Conservation (phyloP, 2,113 vertebrate species). For the Phyllopteryx taeniolatus region DNA sequence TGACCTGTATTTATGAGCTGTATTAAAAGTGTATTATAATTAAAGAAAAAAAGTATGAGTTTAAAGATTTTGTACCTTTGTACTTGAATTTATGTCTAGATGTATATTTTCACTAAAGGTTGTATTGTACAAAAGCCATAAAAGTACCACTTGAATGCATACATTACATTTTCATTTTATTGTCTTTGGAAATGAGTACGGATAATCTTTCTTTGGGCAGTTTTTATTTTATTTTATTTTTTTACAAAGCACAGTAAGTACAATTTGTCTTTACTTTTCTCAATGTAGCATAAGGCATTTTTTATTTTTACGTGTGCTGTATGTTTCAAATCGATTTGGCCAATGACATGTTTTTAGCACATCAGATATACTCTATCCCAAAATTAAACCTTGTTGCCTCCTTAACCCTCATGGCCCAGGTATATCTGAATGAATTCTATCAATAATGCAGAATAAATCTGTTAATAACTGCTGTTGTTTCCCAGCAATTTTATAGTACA, state of each 20-base stretch:
- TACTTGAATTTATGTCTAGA: constrained; percentile 89
- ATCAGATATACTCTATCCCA: constrained; percentile 31
- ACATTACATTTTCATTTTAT: constrained; percentile 72
- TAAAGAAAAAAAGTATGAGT: constrained; percentile 80
- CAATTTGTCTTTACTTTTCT: constrained; percentile 54
- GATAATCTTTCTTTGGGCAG: constrained; percentile 60
- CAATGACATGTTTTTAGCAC: constrained; percentile 41
- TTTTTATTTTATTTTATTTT: constrained; percentile 30
- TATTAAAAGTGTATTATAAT: constrained; percentile 87
- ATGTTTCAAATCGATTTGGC: constrained; percentile 55
- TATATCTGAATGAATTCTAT: constrained; percentile 34
- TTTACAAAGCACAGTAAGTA: constrained; percentile 74
- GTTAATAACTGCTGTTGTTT: constrained; percentile 29
- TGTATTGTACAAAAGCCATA: constrained; percentile 85
- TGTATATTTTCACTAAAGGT: constrained; percentile 91
- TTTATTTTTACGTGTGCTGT: constrained; percentile 49
- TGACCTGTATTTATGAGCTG: constrained; percentile 78
- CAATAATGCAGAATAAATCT: constrained; percentile 15
- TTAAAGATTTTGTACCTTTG: constrained; percentile 85
- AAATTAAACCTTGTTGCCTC: constrained; percentile 30
- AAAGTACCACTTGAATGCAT: constrained; percentile 80
- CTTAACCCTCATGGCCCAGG: constrained; percentile 23
- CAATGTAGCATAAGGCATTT: constrained; percentile 63
- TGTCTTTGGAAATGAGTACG: constrained; percentile 69
- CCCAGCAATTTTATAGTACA: neutral